Percentiles rank a stretch among this genome's conserved stretches.
phyloP scores from a whole-genome alignment of 2,797 vertebrate genomes.

The Rhinatrema bivittatum region DNA sequence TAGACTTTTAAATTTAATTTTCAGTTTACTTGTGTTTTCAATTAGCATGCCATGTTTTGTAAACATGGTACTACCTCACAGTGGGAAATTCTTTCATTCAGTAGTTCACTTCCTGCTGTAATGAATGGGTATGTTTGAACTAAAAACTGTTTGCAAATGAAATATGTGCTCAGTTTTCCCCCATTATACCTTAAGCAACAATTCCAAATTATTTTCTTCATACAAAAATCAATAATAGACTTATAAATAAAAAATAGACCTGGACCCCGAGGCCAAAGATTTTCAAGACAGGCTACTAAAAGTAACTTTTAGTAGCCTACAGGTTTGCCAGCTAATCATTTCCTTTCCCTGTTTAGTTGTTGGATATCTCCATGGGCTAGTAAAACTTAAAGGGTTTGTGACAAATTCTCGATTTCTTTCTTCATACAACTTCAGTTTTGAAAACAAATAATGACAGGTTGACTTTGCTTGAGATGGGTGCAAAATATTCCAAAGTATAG shows the following conservation, averaged over 20 bases:
- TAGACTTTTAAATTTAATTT: slow-evolving; percentile 81
- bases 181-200: slow-evolving; percentile 56
- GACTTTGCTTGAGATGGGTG: slow-evolving; percentile 9
- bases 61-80: slow-evolving; percentile 60
- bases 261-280: slow-evolving; percentile 51
- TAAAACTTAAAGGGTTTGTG: slow-evolving; percentile 43
- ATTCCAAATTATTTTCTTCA: slow-evolving; percentile 62
- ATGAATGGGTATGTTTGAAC: slow-evolving; percentile 42
- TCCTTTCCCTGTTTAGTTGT: slow-evolving; percentile 42
- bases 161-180: slow-evolving; percentile 2
- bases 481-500: slow-evolving; percentile 12
- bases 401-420: slow-evolving; percentile 40
- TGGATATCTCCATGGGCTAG: slow-evolving; percentile 44
- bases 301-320: slow-evolving; percentile 46
- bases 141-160: slow-evolving; percentile 33
- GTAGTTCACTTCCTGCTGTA: slow-evolving; percentile 12
- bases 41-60: slow-evolving; percentile 76
- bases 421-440: slow-evolving; percentile 17
- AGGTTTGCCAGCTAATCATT: slow-evolving; percentile 44
- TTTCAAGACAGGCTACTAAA: slow-evolving; percentile 61
- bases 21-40: slow-evolving; percentile 70
- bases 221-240: slow-evolving; percentile 60
- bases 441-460: slow-evolving; percentile 8
- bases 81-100: slow-evolving; percentile 41
- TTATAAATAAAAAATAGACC: slow-evolving; percentile 53